Percentiles rank a stretch among this genome's conserved stretches.
phyloP scores from a whole-genome alignment of 2,113 vertebrate genomes.

The Actenoides hombroni region DNA sequence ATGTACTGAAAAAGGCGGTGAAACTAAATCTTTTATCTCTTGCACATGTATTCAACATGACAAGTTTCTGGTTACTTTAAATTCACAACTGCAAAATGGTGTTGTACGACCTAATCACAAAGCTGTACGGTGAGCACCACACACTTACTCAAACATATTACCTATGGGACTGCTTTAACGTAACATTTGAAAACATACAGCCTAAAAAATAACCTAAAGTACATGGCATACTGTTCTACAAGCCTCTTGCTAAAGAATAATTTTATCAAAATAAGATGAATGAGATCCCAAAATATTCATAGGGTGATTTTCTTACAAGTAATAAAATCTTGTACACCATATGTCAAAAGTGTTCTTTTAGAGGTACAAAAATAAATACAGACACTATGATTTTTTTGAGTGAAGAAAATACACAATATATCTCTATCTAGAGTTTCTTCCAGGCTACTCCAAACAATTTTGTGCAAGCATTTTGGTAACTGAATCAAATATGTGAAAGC shows the following conservation, averaged over 20 bases:
- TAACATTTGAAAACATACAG: background rate
- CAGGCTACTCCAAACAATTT: constrained; percentile 30
- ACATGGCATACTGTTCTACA: background rate
- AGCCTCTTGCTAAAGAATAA: background rate
- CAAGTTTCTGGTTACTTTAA: background rate
- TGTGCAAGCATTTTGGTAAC: background rate
- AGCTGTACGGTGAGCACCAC: background rate
- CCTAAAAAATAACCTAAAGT: background rate
- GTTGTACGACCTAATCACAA: background rate
- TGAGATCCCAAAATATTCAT: background rate
- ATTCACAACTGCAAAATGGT: background rate
- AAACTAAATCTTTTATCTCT: background rate
- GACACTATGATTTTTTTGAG: background rate
- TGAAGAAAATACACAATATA: background rate
- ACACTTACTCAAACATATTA: background rate
- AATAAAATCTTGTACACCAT: background rate
- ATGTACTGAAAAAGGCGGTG: background rate
- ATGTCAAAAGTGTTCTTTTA: background rate
- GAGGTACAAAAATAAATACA: constrained; percentile 5
- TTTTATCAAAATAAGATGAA: background rate
- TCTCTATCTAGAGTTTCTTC: background rate
- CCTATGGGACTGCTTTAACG: background rate
- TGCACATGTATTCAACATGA: background rate
- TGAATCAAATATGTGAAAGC: constrained; percentile 31
- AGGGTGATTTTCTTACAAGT: background rate